A percentile compares a stretch with the other conserved stretches of the same genome.
Conservation (phyloP, 2,113 vertebrate genomes). For the Pseudopodoces humilis region DNA sequence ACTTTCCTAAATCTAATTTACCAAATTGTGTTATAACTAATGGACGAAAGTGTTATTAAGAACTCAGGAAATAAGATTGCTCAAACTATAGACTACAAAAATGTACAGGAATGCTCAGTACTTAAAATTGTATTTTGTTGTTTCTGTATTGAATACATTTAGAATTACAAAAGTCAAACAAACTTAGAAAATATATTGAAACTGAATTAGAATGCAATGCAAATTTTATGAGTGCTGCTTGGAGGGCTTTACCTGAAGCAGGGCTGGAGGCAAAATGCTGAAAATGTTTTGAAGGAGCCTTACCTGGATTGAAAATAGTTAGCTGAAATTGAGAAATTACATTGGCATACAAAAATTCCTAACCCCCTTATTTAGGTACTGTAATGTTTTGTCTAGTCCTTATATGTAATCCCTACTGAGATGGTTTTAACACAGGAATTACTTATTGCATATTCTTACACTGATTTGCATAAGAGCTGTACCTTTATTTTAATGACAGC, state of each 20-base stretch:
- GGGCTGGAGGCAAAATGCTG: not conserved
- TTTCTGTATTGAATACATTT: not conserved
- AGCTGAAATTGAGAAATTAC: not conserved
- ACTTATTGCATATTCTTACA: not conserved
- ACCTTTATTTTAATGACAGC: not conserved
- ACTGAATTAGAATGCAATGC: not conserved
- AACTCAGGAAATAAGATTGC: not conserved
- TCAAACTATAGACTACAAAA: not conserved
- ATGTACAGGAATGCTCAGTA: not conserved
- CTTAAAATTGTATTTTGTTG: not conserved
- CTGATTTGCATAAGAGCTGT: not conserved
- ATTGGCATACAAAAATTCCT: not conserved
- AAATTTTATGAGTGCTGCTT: not conserved
- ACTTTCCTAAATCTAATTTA: not conserved
- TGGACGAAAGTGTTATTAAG: not conserved
- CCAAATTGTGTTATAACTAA: not conserved
- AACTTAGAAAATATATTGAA: not conserved
- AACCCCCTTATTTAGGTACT: not conserved
- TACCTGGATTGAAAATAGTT: not conserved
- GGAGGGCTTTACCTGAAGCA: not conserved
- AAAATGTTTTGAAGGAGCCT: not conserved
- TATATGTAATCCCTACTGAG: not conserved
- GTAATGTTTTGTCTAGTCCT: not conserved
- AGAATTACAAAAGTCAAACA: not conserved
- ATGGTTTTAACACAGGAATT: not conserved